phyloP scores from a whole-genome alignment of 2,113 vertebrate species.

The Rana temporaria region DNA sequence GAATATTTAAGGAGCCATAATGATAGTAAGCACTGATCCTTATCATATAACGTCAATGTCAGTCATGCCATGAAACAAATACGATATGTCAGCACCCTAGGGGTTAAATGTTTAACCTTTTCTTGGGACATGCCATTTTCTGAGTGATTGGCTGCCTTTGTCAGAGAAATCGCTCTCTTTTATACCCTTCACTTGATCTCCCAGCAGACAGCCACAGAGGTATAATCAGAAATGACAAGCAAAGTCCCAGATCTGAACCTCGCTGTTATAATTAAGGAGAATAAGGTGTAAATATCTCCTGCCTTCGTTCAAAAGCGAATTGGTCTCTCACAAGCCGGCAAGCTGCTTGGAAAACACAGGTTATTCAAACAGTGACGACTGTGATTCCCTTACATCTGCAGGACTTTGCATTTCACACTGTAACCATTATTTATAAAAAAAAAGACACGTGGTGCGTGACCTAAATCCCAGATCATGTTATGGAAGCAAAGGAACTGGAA shows the following conservation, averaged over 20 bases:
- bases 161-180: conserved; percentile 8
- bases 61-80: neutral
- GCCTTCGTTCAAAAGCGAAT: conserved; percentile 13
- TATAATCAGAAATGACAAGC: conserved; percentile 53
- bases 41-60: neutral
- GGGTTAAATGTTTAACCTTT: conserved; percentile 49
- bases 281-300: conserved; percentile 32
- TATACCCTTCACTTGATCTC: conserved; percentile 37
- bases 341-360: conserved; percentile 1
- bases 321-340: neutral
- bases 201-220: conserved; percentile 9
- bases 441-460: conserved; percentile 12
- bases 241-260: conserved; percentile 24
- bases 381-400: neutral
- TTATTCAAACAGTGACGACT: neutral
- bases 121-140: conserved; percentile 41
- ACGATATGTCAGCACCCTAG: neutral
- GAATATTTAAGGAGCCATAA: neutral
- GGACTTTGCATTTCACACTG: neutral
- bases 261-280: conserved; percentile 47
- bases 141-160: conserved; percentile 17
- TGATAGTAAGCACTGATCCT: neutral
- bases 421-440: neutral
- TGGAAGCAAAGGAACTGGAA: neutral
- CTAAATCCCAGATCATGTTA: neutral